Evolutionary conservation across 2,797 vertebrate species (phyloP), one percentile per base, ranked within the genome.

Genomic region (Sebastolobus altivelis): DNA sequence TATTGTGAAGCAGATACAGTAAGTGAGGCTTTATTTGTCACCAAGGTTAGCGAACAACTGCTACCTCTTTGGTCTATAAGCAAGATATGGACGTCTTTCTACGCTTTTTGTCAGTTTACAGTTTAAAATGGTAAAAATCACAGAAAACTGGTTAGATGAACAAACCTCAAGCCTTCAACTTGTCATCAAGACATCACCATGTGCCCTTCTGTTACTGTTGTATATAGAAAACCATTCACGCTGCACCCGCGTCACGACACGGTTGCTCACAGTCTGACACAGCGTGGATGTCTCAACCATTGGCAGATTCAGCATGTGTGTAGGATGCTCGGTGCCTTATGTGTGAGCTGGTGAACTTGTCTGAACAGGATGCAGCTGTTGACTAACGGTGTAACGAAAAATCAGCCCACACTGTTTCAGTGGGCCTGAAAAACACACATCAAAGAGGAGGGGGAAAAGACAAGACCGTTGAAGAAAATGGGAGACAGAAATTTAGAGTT

Each of bases 341-440:
- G 92, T 80, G 89, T 76, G 71, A 75, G 54, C 58, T 60, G 79
- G 80, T 66, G 81, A 80, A 83, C 84, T 75, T 88, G 89, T 90
- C 89, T 86, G 87, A 92, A 90, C 90, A 90, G 80, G 86, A 89
- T 66, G 80, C 54, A 71, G 79, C 65, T 86, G 89, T 90, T 94
- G 91, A 90, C 83, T 88, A 90, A 89, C n/a, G 1, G 80, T 79
- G 72, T 79, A 74, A 85, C 20, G 59, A 84, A 77, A 75, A 73
- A 68, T 13, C 76, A 43, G 22, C 89, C 88, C 81, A 92, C 89
- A 74, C 67, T 8, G 74, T 82, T 83, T 84, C 65, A 77, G 83
- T 79, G 71, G 79, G 73, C 27, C 38, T 80, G 59, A 84, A 80
- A 80, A 84, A 72, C 71, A 84, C 38, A 80, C 59, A 83, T 77